Percentiles rank a stretch among this genome's conserved stretches.
Evolutionary conservation across 2,113 vertebrate species (phyloP).

Genomic region (Dissostichus mawsoni): DNA sequence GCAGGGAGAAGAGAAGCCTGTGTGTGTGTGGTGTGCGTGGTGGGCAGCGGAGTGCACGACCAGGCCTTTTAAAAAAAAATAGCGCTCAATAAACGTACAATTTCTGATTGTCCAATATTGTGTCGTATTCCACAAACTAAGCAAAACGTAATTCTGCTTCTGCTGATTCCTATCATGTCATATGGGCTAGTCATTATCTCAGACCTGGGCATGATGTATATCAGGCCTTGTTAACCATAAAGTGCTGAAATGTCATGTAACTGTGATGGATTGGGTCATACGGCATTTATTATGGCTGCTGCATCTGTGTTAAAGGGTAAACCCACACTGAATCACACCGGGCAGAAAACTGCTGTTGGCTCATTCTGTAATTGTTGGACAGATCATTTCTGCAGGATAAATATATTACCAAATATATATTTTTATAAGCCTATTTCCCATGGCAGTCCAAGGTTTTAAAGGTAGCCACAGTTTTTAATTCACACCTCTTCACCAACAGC

Average conservation of each 20-base stretch:
- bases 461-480: not conserved
- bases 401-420: conserved; percentile 24
- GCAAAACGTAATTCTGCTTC: conserved; percentile 24
- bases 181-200: conserved; percentile 49
- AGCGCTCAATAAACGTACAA: conserved; percentile 52
- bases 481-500: not conserved
- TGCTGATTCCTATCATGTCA: conserved; percentile 37
- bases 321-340: conserved; percentile 51
- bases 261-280: conserved; percentile 68
- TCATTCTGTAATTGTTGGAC: conserved; percentile 45
- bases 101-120: conserved; percentile 39
- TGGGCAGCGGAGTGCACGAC: conserved; percentile 21
- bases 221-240: conserved; percentile 64
- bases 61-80: conserved; percentile 44
- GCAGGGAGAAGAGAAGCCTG: conserved; percentile 45
- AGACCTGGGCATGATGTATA: conserved; percentile 47
- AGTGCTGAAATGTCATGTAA: conserved; percentile 66
- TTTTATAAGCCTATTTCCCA: conserved; percentile 4
- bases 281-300: conserved; percentile 64
- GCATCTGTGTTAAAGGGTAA: conserved; percentile 70
- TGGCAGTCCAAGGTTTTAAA: not conserved
- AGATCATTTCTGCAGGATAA: conserved; percentile 35
- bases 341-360: conserved; percentile 34
- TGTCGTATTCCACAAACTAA: conserved; percentile 41
- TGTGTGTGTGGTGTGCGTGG: conserved; percentile 28